Evolutionary conservation across 2,797 vertebrate genomes (phyloP), one percentile per base, ranked within the genome.

Genomic region (Pterois miles): DNA sequence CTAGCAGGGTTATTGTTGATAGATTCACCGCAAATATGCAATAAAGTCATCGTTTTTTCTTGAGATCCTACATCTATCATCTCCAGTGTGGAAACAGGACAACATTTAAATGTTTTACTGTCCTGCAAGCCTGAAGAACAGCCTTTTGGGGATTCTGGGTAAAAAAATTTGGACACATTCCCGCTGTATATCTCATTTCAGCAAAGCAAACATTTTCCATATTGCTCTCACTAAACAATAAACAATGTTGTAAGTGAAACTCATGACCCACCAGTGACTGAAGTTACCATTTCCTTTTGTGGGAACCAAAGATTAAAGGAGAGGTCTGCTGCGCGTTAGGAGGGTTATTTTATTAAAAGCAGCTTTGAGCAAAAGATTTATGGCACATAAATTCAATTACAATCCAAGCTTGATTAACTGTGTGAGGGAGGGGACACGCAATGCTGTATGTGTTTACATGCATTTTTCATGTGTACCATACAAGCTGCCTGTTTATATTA

Each of bases 231-330:
- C 40, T 23, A 58, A 73, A 79, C 73, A 85, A 73, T 72, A 82
- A 91, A 80, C 54, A 86, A 71, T 69, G 66, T 70, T 80, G 65
- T 78, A 63, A 78, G 65, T 69, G 60, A 84, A 83, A 80, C 66
- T 69, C 50, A n/a, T 76, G 71, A 89, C 83, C 77, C 65, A n/a
- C 4, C 7, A 70, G 52, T 50, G 63, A 73, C 74, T 80, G 52
- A 74, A 85, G 53, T 13, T 72, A 59, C n/a, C 33, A 60, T 89
- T 86, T 90, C 71, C 66, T 81, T 74, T 82, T 53, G 76, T 88
- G 88, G 80, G 87, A 93, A 89, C 71, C 36, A 43, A 50, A 85
- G 69, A 92, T 90, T 40, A 91, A 90, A 93, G 43, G 3, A 48
- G 36, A 72, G 10, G 48, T 65, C 54, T 65, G 67, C 31, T 59